phyloP scores from a whole-genome alignment of 2,888 invertebrate genomes.

The Dexiosoma caninum region DNA sequence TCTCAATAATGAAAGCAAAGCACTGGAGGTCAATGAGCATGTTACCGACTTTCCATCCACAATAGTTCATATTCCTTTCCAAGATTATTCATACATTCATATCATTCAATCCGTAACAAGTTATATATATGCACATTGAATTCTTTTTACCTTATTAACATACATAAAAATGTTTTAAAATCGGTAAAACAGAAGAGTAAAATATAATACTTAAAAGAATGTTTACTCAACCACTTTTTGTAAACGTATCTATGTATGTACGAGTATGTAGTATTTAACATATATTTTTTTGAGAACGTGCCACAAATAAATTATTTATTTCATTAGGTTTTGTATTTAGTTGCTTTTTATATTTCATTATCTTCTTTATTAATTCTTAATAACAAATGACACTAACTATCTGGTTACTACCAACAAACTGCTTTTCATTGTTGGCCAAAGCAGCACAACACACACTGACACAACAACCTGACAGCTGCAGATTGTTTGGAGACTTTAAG shows the following conservation, averaged over 20 bases:
- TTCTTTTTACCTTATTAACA: not conserved
- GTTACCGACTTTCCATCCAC: not conserved
- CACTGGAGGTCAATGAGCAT: slow-evolving; percentile 25
- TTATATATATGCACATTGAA: not conserved
- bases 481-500: slow-evolving; percentile 35
- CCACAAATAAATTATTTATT: slow-evolving; percentile 25
- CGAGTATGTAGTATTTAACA: too few relatives aligned
- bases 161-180: not conserved
- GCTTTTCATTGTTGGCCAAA: slow-evolving; percentile 47
- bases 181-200: not conserved
- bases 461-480: slow-evolving; percentile 52
- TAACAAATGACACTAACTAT: slow-evolving; percentile 43
- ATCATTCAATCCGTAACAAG: not conserved
- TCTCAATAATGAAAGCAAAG: not conserved
- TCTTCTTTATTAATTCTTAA: slow-evolving; percentile 22
- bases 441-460: slow-evolving; percentile 39
- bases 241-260: too few relatives aligned
- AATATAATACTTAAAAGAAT: not conserved
- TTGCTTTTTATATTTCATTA: slow-evolving; percentile 3
- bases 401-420: slow-evolving; percentile 31
- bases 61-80: not conserved
- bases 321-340: not conserved
- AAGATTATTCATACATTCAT: not conserved
- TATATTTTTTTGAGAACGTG: slow-evolving; percentile 24
- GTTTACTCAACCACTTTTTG: slow-evolving; percentile 26